Evolutionary conservation across 2,797 vertebrate genomes (phyloP), one percentile per base, ranked within the genome.

Genomic region (Salarias fasciatus): DNA sequence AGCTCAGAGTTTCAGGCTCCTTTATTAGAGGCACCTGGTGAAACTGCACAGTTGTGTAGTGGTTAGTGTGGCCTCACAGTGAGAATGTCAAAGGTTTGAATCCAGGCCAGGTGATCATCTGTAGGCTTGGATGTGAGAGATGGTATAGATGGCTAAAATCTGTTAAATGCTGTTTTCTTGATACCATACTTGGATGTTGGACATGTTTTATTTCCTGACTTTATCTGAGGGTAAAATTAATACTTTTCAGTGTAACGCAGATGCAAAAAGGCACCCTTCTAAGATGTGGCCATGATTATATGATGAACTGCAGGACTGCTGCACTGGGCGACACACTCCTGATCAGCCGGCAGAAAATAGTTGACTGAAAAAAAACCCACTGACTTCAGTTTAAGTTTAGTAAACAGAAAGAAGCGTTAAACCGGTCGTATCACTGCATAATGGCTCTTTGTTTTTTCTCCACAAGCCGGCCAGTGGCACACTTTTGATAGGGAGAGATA

Each of bases 401-500:
- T 24, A 8, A 24, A 37, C 5, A 3, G 10, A 12, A 6, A 5
- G 8, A 29, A 56, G 24, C 36, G 8, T 13, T 11, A 37, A 37
- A 37, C 3, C 10, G 3, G 11, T 29, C 8, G 10, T 47, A 6
- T 29, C 13, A 49, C 2, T 29, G 13, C 10, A 0, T 12, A 15
- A n/a, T 8, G 31, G 2, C 30, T 41, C 7, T 15, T 59, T 29
- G 6, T 6, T 13, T 38, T 12, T 41, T 28, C 24, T 60, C 40
- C 40, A 15, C n/a, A 12, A 44, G 14, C 49, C 15, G 53, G 47
- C 8, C 33, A 13, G 60, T 58, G 14, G 51, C 40, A 42, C 11
- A n/a, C 36, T 65, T 38, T 7, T 37, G 14, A 63, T 75, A 53
- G 63, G 53, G 33, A 33, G n/a, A 53, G 45, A 30, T 56, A 62